Percentiles rank a stretch among this genome's conserved stretches.
These are phyloP conservation scores for Calameuta pallipes DNA, from an alignment of 2,888 invertebrate species.

Conservation along the genomic window DNA sequence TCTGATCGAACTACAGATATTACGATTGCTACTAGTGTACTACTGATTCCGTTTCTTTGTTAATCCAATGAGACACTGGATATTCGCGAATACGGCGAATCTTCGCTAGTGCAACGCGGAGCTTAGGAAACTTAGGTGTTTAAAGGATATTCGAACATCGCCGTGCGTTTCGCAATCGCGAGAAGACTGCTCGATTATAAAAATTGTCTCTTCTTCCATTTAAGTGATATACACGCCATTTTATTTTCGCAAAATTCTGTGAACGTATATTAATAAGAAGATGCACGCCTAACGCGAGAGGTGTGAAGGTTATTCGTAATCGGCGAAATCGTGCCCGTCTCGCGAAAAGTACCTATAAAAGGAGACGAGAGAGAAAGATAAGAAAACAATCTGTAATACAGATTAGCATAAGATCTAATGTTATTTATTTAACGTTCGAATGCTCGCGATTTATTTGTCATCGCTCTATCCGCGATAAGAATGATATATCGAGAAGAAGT, in stretches of 20 bases:
- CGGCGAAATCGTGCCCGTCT: not conserved
- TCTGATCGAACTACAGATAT: not conserved
- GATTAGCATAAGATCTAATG: constrained; percentile 5
- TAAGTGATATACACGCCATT: not conserved
- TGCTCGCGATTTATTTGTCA: constrained; percentile 7
- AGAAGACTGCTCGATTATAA: not conserved
- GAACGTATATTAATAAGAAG: not conserved
- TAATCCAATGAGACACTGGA: not conserved
- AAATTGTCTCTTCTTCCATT: not conserved
- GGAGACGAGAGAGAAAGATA: not conserved
- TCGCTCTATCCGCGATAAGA: not conserved
- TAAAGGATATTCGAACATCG: not conserved
- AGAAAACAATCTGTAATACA: constrained; percentile 5
- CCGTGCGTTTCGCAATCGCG: not conserved
- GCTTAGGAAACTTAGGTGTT: not conserved
- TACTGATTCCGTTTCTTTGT: not conserved
- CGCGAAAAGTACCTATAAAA: not conserved
- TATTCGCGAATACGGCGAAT: not conserved
- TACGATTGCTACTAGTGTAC: not conserved
- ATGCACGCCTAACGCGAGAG: not conserved
- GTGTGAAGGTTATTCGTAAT: not conserved
- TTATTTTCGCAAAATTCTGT: not conserved
- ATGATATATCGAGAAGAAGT: not conserved
- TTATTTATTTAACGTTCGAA: constrained; percentile 11
- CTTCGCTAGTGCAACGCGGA: not conserved